These are phyloP conservation scores for Drosophila nigricruria DNA, from an alignment of 2,888 invertebrate genomes.

Conservation along the genomic window DNA sequence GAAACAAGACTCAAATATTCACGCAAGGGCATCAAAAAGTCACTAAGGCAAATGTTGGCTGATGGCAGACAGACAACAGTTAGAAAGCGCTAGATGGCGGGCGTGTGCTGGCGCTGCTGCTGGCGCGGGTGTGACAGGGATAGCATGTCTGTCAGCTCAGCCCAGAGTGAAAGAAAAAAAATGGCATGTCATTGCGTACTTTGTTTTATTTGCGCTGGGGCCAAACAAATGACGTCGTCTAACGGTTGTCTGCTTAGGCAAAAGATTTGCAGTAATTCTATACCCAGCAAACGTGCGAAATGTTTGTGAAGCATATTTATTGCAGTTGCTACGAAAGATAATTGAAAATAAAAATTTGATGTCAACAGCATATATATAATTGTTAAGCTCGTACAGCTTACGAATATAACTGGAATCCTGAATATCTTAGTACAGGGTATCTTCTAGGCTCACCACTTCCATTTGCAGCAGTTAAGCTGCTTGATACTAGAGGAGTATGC, in stretches of 20 bases:
- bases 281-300: not conserved
- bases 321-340: not conserved
- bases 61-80: conserved; percentile 19
- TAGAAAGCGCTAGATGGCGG: not conserved
- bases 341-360: not conserved
- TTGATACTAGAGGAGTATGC: conserved; percentile 4
- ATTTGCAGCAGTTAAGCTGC: not conserved
- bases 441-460: not conserved
- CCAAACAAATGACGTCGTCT: conserved; percentile 57
- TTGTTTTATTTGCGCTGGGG: conserved; percentile 24
- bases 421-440: not conserved
- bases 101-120: not conserved
- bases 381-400: too few species aligned
- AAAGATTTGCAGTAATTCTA: not conserved
- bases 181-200: conserved; percentile 42
- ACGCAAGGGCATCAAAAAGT: conserved; percentile 9
- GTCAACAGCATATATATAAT: not conserved
- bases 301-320: not conserved
- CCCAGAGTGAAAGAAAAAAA: conserved; percentile 21
- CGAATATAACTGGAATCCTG: not conserved
- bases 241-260: conserved; percentile 50
- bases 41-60: conserved; percentile 1
- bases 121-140: not conserved
- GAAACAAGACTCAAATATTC: not conserved
- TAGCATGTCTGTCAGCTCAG: not conserved